Evolutionary conservation across 2,888 invertebrate genomes (phyloP).

Genomic region (Hanleya hanleyi): DNA sequence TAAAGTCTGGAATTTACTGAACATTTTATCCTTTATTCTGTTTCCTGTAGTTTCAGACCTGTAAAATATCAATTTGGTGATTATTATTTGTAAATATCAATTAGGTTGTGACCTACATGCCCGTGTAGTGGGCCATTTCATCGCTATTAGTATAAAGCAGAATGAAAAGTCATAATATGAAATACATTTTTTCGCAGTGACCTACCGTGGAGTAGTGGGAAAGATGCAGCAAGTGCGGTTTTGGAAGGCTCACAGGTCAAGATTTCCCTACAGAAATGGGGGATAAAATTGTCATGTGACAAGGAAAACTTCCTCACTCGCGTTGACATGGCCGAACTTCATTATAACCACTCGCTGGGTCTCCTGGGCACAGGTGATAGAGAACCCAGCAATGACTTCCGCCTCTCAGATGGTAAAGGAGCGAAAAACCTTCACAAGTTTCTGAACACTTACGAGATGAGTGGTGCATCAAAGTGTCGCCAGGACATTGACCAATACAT

Average conservation of each 20-base stretch:
- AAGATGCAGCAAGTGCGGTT: neutral
- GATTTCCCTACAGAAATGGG: neutral
- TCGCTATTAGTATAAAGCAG: no score
- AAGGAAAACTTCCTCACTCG: neutral
- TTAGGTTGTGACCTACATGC: no score
- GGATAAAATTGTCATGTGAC: neutral
- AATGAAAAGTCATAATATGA: neutral
- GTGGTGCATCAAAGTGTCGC: neutral
- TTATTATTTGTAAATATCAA: no score
- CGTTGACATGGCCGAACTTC: neutral
- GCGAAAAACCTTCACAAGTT: neutral
- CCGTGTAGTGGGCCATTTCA: no score
- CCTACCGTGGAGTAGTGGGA: neutral
- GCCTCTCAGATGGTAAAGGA: conserved; percentile 24
- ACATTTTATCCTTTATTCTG: no score
- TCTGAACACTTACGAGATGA: neutral
- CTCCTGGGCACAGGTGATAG: conserved; percentile 46
- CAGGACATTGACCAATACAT: neutral
- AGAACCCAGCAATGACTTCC: conserved; percentile 39
- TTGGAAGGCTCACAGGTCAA: neutral
- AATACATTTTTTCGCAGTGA: neutral
- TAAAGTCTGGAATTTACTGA: no score
- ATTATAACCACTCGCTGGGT: conserved; percentile 38
- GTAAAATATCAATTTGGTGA: no score
- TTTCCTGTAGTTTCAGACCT: no score